phyloP scores from a whole-genome alignment of 2,113 vertebrate species.

The Numida meleagris region DNA sequence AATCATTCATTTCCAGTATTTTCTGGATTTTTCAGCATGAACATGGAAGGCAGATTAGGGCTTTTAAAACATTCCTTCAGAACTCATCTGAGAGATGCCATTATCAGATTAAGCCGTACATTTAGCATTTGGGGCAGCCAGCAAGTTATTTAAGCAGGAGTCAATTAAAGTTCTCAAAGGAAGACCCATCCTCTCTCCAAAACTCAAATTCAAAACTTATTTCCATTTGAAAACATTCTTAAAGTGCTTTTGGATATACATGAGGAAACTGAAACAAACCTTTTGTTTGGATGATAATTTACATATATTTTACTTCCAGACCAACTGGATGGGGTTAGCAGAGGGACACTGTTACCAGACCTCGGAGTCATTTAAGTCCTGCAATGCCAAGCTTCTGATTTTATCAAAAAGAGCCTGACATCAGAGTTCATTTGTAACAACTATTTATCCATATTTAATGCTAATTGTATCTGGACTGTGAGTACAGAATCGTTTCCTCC shows the following conservation, averaged over 20 bases:
- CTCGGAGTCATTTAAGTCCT: background rate
- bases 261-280: background rate
- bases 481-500: background rate
- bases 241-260: background rate
- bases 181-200: background rate
- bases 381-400: background rate
- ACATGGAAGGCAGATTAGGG: background rate
- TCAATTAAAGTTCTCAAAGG: background rate
- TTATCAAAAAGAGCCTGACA: background rate
- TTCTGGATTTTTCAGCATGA: background rate
- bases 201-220: background rate
- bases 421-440: background rate
- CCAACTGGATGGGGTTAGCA: background rate
- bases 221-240: background rate
- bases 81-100: background rate
- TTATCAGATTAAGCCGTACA: background rate
- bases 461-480: background rate
- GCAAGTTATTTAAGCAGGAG: background rate
- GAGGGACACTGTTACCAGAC: background rate
- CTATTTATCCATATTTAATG: background rate
- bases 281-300: background rate
- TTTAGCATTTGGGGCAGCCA: background rate
- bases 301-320: background rate
- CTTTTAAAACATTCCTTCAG: background rate
- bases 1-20: background rate